These are phyloP conservation scores for Suricata suricatta DNA, from an alignment of 2,113 vertebrate species.

Conservation along the genomic window DNA sequence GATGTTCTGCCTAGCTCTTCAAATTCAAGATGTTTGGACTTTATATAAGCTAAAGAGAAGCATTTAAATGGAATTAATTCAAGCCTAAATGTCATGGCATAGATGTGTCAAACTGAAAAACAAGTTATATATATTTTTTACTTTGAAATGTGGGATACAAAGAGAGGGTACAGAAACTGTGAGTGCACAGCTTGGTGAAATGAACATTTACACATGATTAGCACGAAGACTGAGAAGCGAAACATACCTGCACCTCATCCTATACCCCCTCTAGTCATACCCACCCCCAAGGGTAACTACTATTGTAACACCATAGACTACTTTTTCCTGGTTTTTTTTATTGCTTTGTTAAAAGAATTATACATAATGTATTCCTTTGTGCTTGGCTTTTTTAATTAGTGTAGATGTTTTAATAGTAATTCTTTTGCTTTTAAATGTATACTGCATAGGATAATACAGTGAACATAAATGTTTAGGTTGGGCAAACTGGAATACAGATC, in stretches of 20 bases:
- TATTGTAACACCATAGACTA: neutral
- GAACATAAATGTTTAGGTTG: neutral
- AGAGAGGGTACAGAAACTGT: neutral
- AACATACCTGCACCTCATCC: neutral
- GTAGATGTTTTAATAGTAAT: neutral
- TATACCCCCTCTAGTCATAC: neutral
- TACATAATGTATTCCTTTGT: neutral
- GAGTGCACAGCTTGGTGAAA: neutral
- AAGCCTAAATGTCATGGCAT: neutral
- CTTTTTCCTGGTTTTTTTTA: neutral
- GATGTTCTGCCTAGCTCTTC: conserved; percentile 12
- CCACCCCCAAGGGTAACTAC: neutral
- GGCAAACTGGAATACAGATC: neutral
- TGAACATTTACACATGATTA: neutral
- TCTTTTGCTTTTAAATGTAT: neutral
- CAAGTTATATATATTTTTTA: neutral
- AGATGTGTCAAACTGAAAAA: conserved; percentile 30
- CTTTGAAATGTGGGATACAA: neutral
- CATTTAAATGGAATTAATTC: conserved; percentile 31
- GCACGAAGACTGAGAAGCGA: neutral
- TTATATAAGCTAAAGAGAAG: conserved; percentile 14
- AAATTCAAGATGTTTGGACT: conserved; percentile 16
- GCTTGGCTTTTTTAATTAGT: neutral
- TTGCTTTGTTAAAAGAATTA: neutral
- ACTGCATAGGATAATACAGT: neutral